Base-by-base conservation (phyloP, 2,888 invertebrate genomes). In the Gymnosoma rotundatum region DNA sequence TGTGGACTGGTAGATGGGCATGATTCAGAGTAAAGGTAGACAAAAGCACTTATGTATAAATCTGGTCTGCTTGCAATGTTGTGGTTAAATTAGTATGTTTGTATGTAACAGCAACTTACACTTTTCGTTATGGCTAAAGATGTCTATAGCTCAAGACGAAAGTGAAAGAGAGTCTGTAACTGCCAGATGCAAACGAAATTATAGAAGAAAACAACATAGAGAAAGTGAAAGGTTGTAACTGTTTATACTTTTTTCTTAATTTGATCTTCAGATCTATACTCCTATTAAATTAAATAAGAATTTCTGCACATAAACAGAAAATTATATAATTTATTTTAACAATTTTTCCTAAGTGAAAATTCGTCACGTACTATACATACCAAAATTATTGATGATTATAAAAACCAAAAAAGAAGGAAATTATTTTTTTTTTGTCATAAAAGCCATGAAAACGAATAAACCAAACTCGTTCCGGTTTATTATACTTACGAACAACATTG, bases 151-250 rank as follows among this genome's bases (percentile, higher is more conserved):
- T 14, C 64, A 84, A 73, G 84, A 78, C 63, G 84, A 84, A 84
- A 84, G 84, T 84, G 84, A 84, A 81, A 78, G n/a, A 83, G 18
- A 52, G 60, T 18, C n/a, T 83, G 52, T 25, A 69, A 61, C 42
- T 63, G 58, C 58, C 60, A 52, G 36, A 48, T 50, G 54, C 7
- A 61, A 52, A 21, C 42, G 54, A 32, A 80, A 76, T 50, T 50
- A 70, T n/a, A 21, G 9, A 18, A 32, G 20, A 54, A 76, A 32
- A n/a, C 21, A 38, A 36, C 32, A n/a, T 16, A 14, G 38, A 66
- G 83, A 86, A 86, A 86, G 86, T 83, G 86, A 86, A 86, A 86
- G 45, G 45, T 6, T 48, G 45, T 48, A n/a, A 6, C 14, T 48
- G 45, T 48, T n/a, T 48, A 48, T 14, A 16, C n/a, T 16, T 16